Evolutionary conservation across 2,888 invertebrate genomes (phyloP).

Genomic region (Eledone cirrhosa): DNA sequence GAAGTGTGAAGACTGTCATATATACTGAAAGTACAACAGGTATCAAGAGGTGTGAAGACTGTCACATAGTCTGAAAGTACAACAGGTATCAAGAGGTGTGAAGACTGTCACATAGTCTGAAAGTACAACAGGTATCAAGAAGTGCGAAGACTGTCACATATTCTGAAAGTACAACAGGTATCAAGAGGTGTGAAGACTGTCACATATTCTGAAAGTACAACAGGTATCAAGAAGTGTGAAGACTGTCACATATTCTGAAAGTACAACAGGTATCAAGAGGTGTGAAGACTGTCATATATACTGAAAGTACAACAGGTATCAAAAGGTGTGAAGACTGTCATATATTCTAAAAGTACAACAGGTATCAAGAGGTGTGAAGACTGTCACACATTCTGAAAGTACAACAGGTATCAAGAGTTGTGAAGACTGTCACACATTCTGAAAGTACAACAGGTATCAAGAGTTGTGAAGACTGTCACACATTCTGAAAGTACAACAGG

Average conservation of each 20-base stretch:
- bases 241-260: slow-evolving; percentile 78
- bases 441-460: background rate
- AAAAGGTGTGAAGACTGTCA: slow-evolving; percentile 84
- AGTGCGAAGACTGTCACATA: slow-evolving; percentile 85
- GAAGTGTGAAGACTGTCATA: slow-evolving; percentile 82
- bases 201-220: slow-evolving; percentile 72
- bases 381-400: slow-evolving; percentile 78
- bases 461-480: slow-evolving; percentile 84
- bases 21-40: slow-evolving; percentile 66
- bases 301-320: slow-evolving; percentile 36
- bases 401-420: slow-evolving; percentile 67
- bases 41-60: slow-evolving; percentile 76
- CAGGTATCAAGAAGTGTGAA: slow-evolving; percentile 67
- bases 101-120: slow-evolving; percentile 81
- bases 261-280: slow-evolving; percentile 64
- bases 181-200: slow-evolving; percentile 78
- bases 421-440: slow-evolving; percentile 83
- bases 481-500: slow-evolving; percentile 66
- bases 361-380: slow-evolving; percentile 73
- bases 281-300: slow-evolving; percentile 84
- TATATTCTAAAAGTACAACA: slow-evolving; percentile 70
- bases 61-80: slow-evolving; percentile 75
- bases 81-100: slow-evolving; percentile 70
- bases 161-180: slow-evolving; percentile 45
- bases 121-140: background rate